Conservation (phyloP, 2,113 vertebrate genomes). For the Pantherophis guttatus region DNA sequence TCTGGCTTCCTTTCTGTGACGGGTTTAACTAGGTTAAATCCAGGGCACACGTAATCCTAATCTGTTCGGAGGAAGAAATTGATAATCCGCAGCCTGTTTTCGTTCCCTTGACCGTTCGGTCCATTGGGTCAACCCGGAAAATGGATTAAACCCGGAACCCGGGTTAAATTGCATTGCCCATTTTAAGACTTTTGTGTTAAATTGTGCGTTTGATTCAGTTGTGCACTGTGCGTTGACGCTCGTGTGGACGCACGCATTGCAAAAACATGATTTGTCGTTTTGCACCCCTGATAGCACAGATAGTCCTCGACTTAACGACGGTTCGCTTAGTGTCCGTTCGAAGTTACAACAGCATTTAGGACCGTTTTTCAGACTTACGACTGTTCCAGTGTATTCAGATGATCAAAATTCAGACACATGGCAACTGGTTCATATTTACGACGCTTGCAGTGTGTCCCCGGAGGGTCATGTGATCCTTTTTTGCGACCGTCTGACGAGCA, state of each 20-base stretch:
- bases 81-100: neutral
- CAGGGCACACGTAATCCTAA: neutral
- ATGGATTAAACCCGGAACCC: neutral
- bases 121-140: neutral
- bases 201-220: no score
- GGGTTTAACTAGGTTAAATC: neutral
- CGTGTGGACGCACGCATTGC: neutral
- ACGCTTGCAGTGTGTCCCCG: neutral
- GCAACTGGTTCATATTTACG: neutral
- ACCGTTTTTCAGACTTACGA: neutral
- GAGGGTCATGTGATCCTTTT: neutral
- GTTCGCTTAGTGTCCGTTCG: neutral
- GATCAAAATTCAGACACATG: neutral
- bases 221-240: neutral
- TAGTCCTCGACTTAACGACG: neutral
- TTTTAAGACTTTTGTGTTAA: no score
- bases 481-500: neutral
- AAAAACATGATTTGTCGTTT: neutral
- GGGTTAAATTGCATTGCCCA: neutral
- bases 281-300: neutral
- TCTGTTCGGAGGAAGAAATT: neutral
- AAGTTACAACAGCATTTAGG: neutral
- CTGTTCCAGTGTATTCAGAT: rapidly evolving
- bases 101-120: no score
- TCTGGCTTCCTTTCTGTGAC: neutral